phyloP scores from a whole-genome alignment of 2,113 vertebrate genomes.

The Gobius niger region DNA sequence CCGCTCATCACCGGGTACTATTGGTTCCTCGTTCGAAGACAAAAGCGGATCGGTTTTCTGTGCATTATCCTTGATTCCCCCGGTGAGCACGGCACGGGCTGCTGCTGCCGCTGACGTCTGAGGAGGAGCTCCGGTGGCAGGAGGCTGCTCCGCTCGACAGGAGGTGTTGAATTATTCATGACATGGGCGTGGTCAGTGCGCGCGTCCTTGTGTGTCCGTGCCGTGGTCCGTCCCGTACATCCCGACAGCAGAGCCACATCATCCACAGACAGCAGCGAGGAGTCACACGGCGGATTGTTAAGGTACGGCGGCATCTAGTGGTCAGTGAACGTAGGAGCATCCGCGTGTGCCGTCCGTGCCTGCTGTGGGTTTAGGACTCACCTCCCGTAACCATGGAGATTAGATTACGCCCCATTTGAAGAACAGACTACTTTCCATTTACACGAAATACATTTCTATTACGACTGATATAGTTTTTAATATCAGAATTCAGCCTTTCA shows the following conservation, averaged over 20 bases:
- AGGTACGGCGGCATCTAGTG: neutral
- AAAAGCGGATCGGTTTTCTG: neutral
- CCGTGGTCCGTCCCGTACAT: neutral
- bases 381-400: too few relatives aligned
- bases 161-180: constrained; percentile 60
- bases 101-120: constrained; percentile 30
- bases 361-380: too few relatives aligned
- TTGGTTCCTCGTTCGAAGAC: neutral
- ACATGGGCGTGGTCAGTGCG: constrained; percentile 52
- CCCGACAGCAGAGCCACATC: too few relatives aligned
- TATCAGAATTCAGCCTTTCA: too few relatives aligned
- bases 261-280: neutral
- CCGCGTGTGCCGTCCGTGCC: too few relatives aligned
- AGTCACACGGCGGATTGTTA: neutral
- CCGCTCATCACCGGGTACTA: constrained; percentile 29
- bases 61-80: constrained; percentile 18
- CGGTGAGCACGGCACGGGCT: constrained; percentile 39
- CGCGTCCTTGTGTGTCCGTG: neutral
- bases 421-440: too few relatives aligned
- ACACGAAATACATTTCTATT: too few relatives aligned
- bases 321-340: neutral
- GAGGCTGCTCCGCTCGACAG: constrained; percentile 45
- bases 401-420: too few relatives aligned
- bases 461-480: too few relatives aligned
- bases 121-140: constrained; percentile 43